Base-by-base conservation (phyloP, 2,113 vertebrate species). In the Ammospiza nelsoni region DNA sequence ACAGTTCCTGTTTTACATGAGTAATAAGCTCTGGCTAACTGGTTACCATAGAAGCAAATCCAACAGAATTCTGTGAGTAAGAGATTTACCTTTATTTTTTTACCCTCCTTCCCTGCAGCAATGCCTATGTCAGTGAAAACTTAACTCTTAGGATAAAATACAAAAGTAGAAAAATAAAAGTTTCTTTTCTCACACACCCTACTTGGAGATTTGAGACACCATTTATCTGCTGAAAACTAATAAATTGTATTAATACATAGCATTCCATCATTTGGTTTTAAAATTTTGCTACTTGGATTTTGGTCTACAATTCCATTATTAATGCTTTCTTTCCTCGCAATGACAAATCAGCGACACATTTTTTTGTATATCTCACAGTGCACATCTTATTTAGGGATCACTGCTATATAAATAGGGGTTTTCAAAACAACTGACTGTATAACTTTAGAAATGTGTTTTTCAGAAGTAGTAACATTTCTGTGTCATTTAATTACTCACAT, bases 11-110 rank as follows among this genome's bases (percentile, higher is more conserved):
- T 96, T 96, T 87, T 95, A 96, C 82, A 90, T 94, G 90, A 95
- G 46, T 95, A 95, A 97, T 97, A 95, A 62, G 85, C 89, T 37
- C 91, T 65, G 23, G 54, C 97, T 98, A 94, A 97, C 94, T 89
- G 76, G 98, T 98, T 98, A 97, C 98, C 92, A 98, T 97, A 98
- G 98, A 97, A 96, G 98, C 98, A 85, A 96, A 94, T 95, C 94
- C 85, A 84, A 44, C 59, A 80, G 77, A 95, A 95, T 95, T 96
- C 91, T 89, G 39, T 89, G 58, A 91, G 57, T 35, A 94, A 94
- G 57, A 89, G 55, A 94, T 95, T 81, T 80, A 95, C 72, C 43
- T 86, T 76, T 89, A 76, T 76, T 52, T 27, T 35, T 23, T 76
- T 17, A 39, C 15, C 8, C 15, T 83, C 35, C 33, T 66, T 87